A percentile compares a stretch with the other conserved stretches of the same genome.
Conservation (phyloP, 2,888 invertebrate species). For the Macaria notata region DNA sequence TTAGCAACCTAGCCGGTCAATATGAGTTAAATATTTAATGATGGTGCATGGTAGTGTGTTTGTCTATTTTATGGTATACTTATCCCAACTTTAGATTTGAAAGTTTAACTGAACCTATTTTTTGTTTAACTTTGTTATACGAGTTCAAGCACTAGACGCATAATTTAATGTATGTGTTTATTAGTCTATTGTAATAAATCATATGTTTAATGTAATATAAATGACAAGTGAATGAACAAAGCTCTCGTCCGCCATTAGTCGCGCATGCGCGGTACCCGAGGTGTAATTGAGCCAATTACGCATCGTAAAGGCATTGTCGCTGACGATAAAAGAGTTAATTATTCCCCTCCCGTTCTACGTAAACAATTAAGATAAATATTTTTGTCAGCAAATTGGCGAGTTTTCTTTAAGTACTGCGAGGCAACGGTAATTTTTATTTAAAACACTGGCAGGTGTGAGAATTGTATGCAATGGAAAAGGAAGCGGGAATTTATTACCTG, state of each 20-base stretch:
- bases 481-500: not conserved
- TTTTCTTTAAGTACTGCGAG: conserved; percentile 14
- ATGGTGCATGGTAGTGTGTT: too few relatives aligned
- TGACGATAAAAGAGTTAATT: conserved; percentile 35
- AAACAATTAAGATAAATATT: conserved; percentile 45
- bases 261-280: not conserved
- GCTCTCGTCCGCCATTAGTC: too few relatives aligned
- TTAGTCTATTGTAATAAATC: too few relatives aligned
- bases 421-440: conserved; percentile 17
- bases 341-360: conserved; percentile 39
- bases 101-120: too few relatives aligned
- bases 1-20: not conserved
- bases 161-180: too few relatives aligned
- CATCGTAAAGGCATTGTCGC: conserved; percentile 44
- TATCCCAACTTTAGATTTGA: too few relatives aligned
- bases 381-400: conserved; percentile 29
- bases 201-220: too few relatives aligned
- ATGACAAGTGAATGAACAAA: too few relatives aligned
- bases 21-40: not conserved
- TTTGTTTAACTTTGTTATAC: too few relatives aligned
- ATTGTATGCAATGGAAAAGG: conserved; percentile 1
- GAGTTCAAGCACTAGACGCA: too few relatives aligned
- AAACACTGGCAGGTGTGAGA: conserved; percentile 26
- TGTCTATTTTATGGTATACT: too few relatives aligned
- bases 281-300: conserved; percentile 54